A percentile compares a stretch with the other conserved stretches of the same genome.
phyloP scores from a whole-genome alignment of 2,797 vertebrate genomes.

The Diceros bicornis region DNA sequence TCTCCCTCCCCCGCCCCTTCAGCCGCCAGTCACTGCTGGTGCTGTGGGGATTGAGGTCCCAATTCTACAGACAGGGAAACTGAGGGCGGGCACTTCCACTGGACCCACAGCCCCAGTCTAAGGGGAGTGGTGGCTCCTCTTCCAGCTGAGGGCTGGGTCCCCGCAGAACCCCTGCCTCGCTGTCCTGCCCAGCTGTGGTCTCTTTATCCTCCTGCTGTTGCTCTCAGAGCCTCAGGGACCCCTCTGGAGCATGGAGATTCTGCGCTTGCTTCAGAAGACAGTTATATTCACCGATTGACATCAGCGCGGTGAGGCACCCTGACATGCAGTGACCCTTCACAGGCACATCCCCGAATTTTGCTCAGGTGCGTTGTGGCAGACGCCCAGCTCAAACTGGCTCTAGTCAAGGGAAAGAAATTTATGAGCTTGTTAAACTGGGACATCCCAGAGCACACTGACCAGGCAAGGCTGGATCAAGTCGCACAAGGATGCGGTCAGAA shows the following conservation, averaged over 20 bases:
- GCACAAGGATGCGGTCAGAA: neutral
- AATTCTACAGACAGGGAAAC: neutral
- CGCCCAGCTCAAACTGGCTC: neutral
- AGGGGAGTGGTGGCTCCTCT: neutral
- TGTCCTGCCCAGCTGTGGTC: neutral
- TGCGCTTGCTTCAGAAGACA: neutral
- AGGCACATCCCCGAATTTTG: neutral
- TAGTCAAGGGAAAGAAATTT: neutral
- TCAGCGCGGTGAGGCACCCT: rapidly evolving
- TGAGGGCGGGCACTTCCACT: neutral
- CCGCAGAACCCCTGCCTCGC: neutral
- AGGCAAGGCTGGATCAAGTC: neutral
- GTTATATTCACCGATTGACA: rapidly evolving
- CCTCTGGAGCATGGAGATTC: neutral
- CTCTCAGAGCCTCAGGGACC: neutral
- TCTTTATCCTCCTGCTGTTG: neutral
- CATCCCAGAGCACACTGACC: rapidly evolving
- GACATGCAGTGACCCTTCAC: no score
- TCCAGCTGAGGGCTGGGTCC: neutral
- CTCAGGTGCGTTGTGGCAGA: neutral
- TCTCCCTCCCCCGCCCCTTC: neutral
- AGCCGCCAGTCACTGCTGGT: neutral
- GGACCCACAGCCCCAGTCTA: no score
- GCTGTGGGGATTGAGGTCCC: neutral
- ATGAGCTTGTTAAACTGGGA: neutral